Evolutionary conservation across 2,113 vertebrate genomes (phyloP).

Genomic region (Burhinus bistriatus): DNA sequence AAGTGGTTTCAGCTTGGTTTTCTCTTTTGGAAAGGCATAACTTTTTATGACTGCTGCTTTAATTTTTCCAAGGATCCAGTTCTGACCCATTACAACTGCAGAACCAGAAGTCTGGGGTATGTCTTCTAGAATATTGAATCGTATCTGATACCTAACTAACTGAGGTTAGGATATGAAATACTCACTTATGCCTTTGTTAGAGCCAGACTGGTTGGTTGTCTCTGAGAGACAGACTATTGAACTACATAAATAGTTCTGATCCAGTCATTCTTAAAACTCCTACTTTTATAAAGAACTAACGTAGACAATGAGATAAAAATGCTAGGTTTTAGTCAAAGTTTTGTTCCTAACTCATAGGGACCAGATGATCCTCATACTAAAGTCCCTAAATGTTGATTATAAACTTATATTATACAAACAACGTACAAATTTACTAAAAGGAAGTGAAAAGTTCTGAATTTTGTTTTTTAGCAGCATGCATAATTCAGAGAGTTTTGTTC

Average conservation of each 20-base stretch:
- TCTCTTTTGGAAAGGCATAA: not conserved
- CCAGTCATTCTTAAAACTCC: not conserved
- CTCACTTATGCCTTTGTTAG: not conserved
- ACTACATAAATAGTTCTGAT: not conserved
- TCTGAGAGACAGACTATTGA: not conserved
- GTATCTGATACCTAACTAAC: not conserved
- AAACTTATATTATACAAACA: too few relatives aligned
- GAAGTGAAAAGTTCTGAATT: not conserved
- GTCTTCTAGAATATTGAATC: not conserved
- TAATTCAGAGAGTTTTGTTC: not conserved
- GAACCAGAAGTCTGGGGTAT: not conserved
- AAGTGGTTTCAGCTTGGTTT: not conserved
- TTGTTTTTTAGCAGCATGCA: accelerated
- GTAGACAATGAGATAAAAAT: not conserved
- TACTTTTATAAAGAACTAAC: not conserved
- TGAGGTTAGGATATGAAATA: not conserved
- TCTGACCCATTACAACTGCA: not conserved
- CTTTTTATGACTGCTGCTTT: not conserved
- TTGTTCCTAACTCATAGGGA: not conserved
- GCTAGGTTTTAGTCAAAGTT: not conserved
- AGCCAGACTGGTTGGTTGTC: not conserved
- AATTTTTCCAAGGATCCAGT: not conserved
- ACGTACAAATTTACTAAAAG: too few relatives aligned
- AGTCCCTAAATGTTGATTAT: too few relatives aligned
- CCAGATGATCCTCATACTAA: not conserved